Conservation (phyloP, 2,888 invertebrate genomes). For the Diaprepes abbreviatus region DNA sequence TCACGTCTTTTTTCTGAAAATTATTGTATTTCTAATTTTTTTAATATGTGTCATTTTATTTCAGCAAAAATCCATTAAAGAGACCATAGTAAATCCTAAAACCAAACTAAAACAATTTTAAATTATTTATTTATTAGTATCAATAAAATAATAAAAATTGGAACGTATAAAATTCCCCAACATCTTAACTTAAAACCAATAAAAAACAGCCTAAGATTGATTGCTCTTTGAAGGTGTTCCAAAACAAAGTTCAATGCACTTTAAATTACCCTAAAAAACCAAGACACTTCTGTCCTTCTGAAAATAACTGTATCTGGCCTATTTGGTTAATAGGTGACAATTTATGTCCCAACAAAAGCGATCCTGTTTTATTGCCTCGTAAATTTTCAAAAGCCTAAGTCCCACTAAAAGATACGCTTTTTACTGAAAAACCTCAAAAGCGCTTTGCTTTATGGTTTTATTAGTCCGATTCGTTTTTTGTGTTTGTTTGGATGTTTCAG, state of each 20-base stretch:
- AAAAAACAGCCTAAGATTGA: background rate
- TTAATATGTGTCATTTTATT: too few relatives aligned
- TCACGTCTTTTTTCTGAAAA: too few relatives aligned
- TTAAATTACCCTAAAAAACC: conserved; percentile 15
- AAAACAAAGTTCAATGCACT: conserved; percentile 12
- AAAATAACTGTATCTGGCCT: conserved; percentile 64
- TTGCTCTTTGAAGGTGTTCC: conserved; percentile 3
- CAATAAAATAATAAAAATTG: too few relatives aligned
- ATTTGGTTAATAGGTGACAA: conserved; percentile 63
- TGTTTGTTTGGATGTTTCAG: conserved; percentile 25
- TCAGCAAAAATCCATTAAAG: too few relatives aligned
- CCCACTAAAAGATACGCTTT: conserved; percentile 48
- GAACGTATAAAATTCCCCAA: too few relatives aligned
- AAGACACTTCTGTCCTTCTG: conserved; percentile 37
- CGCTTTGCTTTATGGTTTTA: conserved; percentile 49
- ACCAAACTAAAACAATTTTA: too few relatives aligned
- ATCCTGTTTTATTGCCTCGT: conserved; percentile 50
- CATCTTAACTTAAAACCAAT: background rate
- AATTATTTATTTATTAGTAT: too few relatives aligned
- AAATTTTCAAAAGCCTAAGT: conserved; percentile 47
- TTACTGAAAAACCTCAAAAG: conserved; percentile 51
- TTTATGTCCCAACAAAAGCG: conserved; percentile 58
- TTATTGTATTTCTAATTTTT: too few relatives aligned
- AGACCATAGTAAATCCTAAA: too few relatives aligned
- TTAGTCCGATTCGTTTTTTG: conserved; percentile 39